Conservation (phyloP, 2,113 vertebrate genomes). For the Argyrosomus japonicus region DNA sequence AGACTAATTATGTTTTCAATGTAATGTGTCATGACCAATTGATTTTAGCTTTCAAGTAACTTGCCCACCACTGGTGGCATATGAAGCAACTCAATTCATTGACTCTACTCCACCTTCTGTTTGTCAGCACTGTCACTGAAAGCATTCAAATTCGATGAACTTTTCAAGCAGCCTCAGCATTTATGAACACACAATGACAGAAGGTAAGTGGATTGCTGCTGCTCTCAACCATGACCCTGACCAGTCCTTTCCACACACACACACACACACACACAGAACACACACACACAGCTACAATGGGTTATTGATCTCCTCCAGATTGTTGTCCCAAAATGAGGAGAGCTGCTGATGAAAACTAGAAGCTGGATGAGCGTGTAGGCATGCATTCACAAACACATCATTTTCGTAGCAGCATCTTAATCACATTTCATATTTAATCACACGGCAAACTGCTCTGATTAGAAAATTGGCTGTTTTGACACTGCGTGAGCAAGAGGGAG, state of each 20-base stretch:
- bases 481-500: background rate
- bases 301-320: constrained; percentile 36
- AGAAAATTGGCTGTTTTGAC: constrained; percentile 54
- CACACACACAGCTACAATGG: constrained; percentile 9
- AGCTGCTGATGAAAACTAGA: constrained; percentile 24
- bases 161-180: constrained; percentile 23
- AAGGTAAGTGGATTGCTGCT: background rate
- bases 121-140: background rate
- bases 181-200: constrained; percentile 22
- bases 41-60: constrained; percentile 6
- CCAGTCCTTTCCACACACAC: background rate
- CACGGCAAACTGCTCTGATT: constrained; percentile 57
- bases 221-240: constrained; percentile 25
- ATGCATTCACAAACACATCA: constrained; percentile 44
- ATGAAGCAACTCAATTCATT: constrained; percentile 17
- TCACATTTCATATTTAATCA: constrained; percentile 61
- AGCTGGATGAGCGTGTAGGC: constrained; percentile 12
- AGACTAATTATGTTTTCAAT: background rate
- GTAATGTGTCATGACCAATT: background rate
- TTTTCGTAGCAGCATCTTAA: constrained; percentile 55
- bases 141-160: constrained; percentile 21
- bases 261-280: constrained; percentile 9
- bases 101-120: constrained; percentile 21
- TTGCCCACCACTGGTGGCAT: background rate
- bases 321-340: background rate